Evolutionary conservation across 2,797 vertebrate genomes (phyloP).

Genomic region (Poeciliopsis turneri): DNA sequence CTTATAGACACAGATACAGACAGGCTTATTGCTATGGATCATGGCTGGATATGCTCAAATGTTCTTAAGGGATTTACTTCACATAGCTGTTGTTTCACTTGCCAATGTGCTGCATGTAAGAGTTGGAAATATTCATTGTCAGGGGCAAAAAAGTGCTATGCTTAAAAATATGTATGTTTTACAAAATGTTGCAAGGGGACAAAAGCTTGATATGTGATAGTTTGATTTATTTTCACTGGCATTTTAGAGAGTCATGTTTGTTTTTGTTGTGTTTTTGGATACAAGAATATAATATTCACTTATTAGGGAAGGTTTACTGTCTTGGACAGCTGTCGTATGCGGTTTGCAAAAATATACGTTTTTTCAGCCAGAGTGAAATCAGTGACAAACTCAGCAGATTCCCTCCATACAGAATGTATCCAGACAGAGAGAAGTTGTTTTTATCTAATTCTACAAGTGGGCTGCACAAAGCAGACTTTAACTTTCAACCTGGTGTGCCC

Average conservation of each 20-base stretch:
- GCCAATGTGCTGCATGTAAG: conserved; percentile 51
- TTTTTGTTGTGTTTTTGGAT: background rate
- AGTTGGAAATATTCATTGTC: conserved; percentile 28
- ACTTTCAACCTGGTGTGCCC: background rate
- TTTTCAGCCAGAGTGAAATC: background rate
- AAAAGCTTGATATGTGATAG: background rate
- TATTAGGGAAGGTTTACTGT: background rate
- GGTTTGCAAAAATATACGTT: background rate
- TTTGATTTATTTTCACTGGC: background rate
- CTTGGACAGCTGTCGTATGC: background rate
- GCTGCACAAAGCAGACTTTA: background rate
- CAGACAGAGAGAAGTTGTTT: background rate
- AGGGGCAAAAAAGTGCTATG: background rate
- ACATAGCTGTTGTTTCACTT: conserved; percentile 69
- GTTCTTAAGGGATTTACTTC: conserved; percentile 79
- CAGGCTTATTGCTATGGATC: conserved; percentile 62
- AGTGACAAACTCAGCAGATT: background rate
- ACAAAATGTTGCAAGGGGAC: background rate
- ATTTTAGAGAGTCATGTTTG: background rate
- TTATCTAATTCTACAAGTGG: background rate
- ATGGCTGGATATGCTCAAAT: conserved; percentile 66
- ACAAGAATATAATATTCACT: background rate
- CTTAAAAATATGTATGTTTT: background rate
- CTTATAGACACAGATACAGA: conserved; percentile 71
- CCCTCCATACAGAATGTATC: background rate